phyloP scores from a whole-genome alignment of 2,113 vertebrate species.

The Rhizomys pruinosus region DNA sequence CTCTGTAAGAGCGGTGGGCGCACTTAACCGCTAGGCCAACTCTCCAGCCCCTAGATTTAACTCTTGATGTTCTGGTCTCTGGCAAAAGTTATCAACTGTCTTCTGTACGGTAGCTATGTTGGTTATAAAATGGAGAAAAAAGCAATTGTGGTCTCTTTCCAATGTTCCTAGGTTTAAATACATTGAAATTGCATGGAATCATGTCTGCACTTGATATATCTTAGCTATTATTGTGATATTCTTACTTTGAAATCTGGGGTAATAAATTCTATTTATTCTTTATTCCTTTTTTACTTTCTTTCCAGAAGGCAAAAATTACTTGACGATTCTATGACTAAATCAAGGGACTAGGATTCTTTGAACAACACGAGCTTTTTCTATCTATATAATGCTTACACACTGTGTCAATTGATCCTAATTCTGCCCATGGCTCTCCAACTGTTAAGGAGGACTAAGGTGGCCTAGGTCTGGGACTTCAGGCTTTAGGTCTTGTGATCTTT shows the following conservation, averaged over 20 bases:
- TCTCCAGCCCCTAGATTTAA: background rate
- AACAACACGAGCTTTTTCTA: background rate
- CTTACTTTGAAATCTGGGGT: background rate
- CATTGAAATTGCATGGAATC: background rate
- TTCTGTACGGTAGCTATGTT: background rate
- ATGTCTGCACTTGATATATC: background rate
- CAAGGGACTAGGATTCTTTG: slow-evolving; percentile 12
- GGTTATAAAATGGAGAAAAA: background rate
- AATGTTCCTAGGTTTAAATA: background rate
- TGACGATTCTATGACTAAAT: background rate
- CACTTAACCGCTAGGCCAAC: too few species aligned
- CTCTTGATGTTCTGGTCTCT: background rate
- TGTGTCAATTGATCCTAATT: slow-evolving; percentile 38
- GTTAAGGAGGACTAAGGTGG: background rate
- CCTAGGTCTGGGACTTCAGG: background rate
- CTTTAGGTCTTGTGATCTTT: slow-evolving; percentile 25
- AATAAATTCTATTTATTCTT: background rate
- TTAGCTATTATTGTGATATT: background rate
- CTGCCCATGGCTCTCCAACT: slow-evolving; percentile 32
- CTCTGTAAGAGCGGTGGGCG: too few species aligned
- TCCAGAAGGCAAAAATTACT: slow-evolving; percentile 9
- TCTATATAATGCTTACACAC: background rate
- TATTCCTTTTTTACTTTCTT: slow-evolving; percentile 33
- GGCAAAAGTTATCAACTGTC: background rate
- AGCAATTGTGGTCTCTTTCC: background rate